Conservation (phyloP, 2,888 invertebrate genomes). For the Deroplatys truncata region DNA sequence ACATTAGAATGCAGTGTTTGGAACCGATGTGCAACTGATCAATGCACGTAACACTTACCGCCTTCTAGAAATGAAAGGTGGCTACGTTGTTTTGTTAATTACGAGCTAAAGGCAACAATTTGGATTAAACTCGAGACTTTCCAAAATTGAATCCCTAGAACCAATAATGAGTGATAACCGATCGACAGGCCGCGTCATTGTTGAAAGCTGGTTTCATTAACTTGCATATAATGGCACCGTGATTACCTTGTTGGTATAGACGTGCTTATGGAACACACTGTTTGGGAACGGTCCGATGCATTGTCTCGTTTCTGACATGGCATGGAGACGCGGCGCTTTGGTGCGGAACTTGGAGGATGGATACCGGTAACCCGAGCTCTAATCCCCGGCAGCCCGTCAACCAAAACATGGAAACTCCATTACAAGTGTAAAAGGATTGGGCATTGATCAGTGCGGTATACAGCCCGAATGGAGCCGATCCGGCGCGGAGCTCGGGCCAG, state of each 20-base stretch:
- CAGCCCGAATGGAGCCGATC: background rate
- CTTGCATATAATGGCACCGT: background rate
- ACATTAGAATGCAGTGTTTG: no score
- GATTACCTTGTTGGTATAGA: background rate
- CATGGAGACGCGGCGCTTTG: background rate
- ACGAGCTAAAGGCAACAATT: no score
- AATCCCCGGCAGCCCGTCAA: constrained; percentile 25
- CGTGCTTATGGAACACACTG: background rate
- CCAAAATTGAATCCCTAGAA: background rate
- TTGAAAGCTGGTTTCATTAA: background rate
- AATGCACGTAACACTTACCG: no score
- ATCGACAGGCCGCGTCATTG: background rate
- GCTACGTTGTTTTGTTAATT: no score
- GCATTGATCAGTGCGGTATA: constrained; percentile 27
- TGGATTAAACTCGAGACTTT: background rate
- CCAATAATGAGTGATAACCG: background rate
- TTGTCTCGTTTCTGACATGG: background rate
- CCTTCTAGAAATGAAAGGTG: no score
- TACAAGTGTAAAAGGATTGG: constrained; percentile 27
- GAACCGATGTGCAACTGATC: no score
- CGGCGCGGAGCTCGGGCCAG: background rate
- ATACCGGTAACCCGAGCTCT: background rate
- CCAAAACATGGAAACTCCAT: constrained; percentile 31
- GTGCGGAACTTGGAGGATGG: background rate
- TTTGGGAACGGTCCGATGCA: background rate